Conservation (phyloP, 30 jellyfish, hydroid and myxozoan species). For the Chrysaora quinquecirrha region DNA sequence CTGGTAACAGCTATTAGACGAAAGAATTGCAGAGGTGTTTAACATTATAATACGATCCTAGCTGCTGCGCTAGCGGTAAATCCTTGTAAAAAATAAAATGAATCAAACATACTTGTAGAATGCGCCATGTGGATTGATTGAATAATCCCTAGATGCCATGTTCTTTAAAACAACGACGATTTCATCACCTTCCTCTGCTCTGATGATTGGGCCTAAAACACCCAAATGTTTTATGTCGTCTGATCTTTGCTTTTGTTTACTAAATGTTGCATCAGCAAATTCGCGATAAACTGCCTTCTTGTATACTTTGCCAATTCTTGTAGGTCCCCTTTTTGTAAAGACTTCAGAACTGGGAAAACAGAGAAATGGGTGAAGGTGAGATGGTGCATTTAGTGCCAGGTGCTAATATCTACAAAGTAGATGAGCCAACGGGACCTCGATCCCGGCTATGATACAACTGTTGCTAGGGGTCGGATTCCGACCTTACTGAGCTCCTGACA, state of each 20-base stretch:
- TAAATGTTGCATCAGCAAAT: slow-evolving; percentile 50
- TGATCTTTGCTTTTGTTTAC: slow-evolving; percentile 21
- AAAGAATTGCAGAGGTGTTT: too few species aligned
- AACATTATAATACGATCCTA: too few species aligned
- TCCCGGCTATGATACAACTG: too few species aligned
- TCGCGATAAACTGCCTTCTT: slow-evolving; percentile 74
- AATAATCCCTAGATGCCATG: slow-evolving; percentile 60
- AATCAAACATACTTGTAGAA: slow-evolving; percentile 40
- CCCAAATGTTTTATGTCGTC: slow-evolving; percentile 54
- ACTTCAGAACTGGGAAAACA: slow-evolving; percentile 26
- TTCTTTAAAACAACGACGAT: slow-evolving; percentile 46
- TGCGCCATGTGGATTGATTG: slow-evolving; percentile 68
- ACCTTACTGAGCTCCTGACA: too few species aligned
- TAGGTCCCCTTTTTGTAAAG: slow-evolving; percentile 50
- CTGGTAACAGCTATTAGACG: too few species aligned
- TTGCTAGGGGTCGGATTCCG: too few species aligned
- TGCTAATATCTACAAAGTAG: too few species aligned
- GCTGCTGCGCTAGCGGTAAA: too few species aligned
- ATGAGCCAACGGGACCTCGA: too few species aligned
- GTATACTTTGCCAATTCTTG: slow-evolving; percentile 53
- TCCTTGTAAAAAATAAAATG: too few species aligned
- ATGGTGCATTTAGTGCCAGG: too few species aligned
- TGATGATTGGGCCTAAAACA: slow-evolving; percentile 64
- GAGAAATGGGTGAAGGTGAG: too few species aligned
- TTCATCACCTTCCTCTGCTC: slow-evolving; percentile 80